Conservation (phyloP, 2,888 invertebrate species). For the Allacma fusca region DNA sequence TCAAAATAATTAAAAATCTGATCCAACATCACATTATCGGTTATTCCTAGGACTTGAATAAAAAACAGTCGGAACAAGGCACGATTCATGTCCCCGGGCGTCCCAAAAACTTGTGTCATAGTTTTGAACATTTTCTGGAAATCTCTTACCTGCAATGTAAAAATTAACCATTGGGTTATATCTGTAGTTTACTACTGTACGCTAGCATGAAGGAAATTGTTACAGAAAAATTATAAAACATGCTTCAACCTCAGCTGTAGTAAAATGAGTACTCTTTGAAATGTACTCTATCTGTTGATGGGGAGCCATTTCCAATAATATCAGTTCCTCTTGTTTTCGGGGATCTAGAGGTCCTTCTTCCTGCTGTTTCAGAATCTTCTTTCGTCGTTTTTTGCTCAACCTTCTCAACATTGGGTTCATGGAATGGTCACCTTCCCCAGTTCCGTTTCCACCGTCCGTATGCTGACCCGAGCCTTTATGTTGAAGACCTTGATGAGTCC, state of each 20-base stretch:
- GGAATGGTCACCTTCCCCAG: not conserved
- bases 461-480: too few relatives aligned
- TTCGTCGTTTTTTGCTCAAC: not conserved
- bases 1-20: slow-evolving; percentile 3
- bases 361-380: not conserved
- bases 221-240: too few relatives aligned
- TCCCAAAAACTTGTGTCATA: not conserved
- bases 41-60: not conserved
- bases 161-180: not conserved
- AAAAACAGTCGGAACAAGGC: not conserved
- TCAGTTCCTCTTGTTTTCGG: not conserved
- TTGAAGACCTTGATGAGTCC: too few relatives aligned
- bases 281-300: not conserved
- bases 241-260: not conserved
- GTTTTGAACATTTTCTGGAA: not conserved
- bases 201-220: too few relatives aligned
- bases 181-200: too few relatives aligned
- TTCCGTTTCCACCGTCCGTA: not conserved
- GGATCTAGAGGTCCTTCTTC: not conserved
- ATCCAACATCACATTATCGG: slow-evolving; percentile 6
- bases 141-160: not conserved
- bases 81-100: slow-evolving; percentile 1
- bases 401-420: not conserved
- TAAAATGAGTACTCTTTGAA: not conserved
- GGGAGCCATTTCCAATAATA: not conserved